Evolutionary conservation across 2,888 invertebrate species (phyloP).

Genomic region (Leptopilina drosophilae): DNA sequence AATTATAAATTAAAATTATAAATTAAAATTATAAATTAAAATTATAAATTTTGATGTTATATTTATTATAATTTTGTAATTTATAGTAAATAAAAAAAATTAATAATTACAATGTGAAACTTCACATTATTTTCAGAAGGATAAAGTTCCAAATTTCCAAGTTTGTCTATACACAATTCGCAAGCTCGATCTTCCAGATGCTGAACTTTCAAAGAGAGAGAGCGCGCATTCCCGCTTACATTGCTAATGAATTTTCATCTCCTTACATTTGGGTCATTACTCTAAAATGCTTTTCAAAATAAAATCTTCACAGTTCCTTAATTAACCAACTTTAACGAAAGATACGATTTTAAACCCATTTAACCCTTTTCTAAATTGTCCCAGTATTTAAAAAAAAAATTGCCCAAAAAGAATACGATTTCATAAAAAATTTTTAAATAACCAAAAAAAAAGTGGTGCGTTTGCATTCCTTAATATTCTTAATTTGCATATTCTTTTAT

Average conservation of each 20-base stretch:
- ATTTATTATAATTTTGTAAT: too few species aligned
- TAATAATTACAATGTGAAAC: too few species aligned
- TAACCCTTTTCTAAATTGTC: too few species aligned
- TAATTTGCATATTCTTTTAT: neutral
- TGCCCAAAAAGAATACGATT: too few species aligned
- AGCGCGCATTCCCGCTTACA: conserved; percentile 58
- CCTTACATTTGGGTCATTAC: conserved; percentile 52
- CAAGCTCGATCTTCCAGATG: neutral
- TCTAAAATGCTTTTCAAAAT: conserved; percentile 27
- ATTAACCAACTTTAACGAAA: neutral
- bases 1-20: too few species aligned
- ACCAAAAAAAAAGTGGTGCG: too few species aligned
- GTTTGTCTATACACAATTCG: conserved; percentile 38
- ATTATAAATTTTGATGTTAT: too few species aligned
- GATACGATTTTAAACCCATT: neutral
- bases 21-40: too few species aligned
- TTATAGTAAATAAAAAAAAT: too few species aligned
- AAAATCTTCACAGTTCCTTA: neutral
- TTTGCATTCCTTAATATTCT: neutral
- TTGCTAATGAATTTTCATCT: conserved; percentile 68
- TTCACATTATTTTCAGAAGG: too few species aligned
- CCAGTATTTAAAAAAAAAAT: too few species aligned
- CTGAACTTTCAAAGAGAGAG: neutral
- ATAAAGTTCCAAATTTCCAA: conserved; percentile 33
- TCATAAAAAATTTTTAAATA: too few species aligned